Conservation (phyloP, 2,888 invertebrate genomes). For the Cactoblastis cactorum region DNA sequence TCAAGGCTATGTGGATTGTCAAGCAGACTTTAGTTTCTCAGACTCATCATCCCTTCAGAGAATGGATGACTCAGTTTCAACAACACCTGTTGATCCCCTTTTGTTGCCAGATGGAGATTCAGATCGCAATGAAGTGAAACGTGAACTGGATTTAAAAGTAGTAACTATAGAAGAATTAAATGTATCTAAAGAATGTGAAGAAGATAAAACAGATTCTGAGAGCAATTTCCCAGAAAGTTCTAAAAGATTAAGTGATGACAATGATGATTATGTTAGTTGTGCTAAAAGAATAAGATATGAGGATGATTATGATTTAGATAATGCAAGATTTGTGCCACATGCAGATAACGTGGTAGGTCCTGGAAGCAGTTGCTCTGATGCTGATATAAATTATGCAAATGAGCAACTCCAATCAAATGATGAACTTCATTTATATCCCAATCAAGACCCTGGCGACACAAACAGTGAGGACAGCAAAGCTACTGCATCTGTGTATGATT, state of each 20-base stretch:
- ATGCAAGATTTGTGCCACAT: slow-evolving; percentile 39
- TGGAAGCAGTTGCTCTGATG: slow-evolving; percentile 48
- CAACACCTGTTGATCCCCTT: slow-evolving; percentile 69
- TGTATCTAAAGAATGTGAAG: slow-evolving; percentile 54
- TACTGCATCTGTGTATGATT: slow-evolving; percentile 58
- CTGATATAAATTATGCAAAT: slow-evolving; percentile 47
- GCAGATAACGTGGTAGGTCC: slow-evolving; percentile 23
- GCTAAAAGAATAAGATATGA: slow-evolving; percentile 64
- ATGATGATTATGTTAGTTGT: slow-evolving; percentile 42
- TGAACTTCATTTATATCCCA: slow-evolving; percentile 45
- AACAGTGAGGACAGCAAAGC: slow-evolving; percentile 67
- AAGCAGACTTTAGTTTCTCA: slow-evolving; percentile 66
- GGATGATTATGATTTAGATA: slow-evolving; percentile 47
- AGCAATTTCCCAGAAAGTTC: slow-evolving; percentile 45
- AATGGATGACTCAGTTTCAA: slow-evolving; percentile 62
- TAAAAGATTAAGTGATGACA: slow-evolving; percentile 62
- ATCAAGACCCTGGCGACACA: slow-evolving; percentile 55
- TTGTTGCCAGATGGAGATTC: slow-evolving; percentile 61
- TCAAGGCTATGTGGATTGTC: slow-evolving; percentile 66
- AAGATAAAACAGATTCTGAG: slow-evolving; percentile 51
- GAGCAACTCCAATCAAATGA: slow-evolving; percentile 53
- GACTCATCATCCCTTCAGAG: slow-evolving; percentile 62
- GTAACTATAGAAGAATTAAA: slow-evolving; percentile 62
- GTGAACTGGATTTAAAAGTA: slow-evolving; percentile 60
- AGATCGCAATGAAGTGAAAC: slow-evolving; percentile 56